Evolutionary conservation across 2,888 invertebrate genomes (phyloP).

Genomic region (Agrochola circellaris): DNA sequence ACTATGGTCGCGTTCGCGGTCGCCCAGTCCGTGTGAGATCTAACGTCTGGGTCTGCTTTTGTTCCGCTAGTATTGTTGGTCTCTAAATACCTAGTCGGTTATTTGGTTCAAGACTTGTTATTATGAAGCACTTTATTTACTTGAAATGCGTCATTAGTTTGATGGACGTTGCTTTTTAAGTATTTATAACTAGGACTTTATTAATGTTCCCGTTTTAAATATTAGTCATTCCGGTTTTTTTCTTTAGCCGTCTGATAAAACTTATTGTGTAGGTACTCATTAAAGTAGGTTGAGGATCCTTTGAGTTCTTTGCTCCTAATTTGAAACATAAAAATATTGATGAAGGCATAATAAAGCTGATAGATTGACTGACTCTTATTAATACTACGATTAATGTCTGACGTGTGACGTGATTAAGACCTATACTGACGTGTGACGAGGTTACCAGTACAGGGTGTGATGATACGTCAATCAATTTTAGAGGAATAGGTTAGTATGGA

Average conservation of each 20-base stretch:
- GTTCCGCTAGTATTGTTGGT: conserved; percentile 41
- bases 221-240: neutral
- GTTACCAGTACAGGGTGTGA: neutral
- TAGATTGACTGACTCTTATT: neutral
- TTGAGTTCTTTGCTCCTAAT: too few relatives aligned
- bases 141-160: conserved; percentile 44
- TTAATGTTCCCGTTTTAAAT: conserved; percentile 1
- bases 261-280: neutral
- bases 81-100: conserved; percentile 43
- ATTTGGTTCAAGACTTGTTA: conserved; percentile 44
- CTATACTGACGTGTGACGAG: neutral
- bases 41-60: conserved; percentile 25
- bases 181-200: conserved; percentile 33
- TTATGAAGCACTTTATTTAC: conserved; percentile 38
- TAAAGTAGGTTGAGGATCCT: neutral
- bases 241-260: neutral
- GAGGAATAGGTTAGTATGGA: neutral
- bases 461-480: neutral
- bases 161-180: conserved; percentile 18
- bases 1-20: neutral
- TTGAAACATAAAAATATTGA: neutral
- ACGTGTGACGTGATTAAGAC: neutral
- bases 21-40: neutral
- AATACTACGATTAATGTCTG: neutral
- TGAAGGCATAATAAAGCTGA: neutral